These are phyloP conservation scores for Phania funesta DNA, from an alignment of 2,888 invertebrate species.

Conservation along the genomic window DNA sequence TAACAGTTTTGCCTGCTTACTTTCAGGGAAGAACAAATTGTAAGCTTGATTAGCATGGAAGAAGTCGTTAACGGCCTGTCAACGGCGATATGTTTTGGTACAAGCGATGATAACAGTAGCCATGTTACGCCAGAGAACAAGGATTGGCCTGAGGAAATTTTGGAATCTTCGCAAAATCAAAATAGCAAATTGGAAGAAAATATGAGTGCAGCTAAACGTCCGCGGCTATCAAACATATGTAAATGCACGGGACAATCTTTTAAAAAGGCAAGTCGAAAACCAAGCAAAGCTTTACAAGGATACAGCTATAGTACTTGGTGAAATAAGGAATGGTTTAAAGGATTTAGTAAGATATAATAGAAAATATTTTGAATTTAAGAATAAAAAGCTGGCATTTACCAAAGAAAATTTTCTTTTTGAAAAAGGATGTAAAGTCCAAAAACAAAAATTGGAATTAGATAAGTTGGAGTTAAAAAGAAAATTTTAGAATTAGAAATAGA, in stretches of 20 bases:
- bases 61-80: background rate
- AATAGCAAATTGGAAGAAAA: no score
- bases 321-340: background rate
- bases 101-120: background rate
- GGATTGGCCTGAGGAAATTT: no score
- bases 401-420: background rate
- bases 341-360: background rate
- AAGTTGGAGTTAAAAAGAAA: background rate
- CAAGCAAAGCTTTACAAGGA: background rate
- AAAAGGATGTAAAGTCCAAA: background rate
- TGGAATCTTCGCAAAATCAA: no score
- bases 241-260: background rate
- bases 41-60: background rate
- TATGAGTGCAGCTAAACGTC: no score
- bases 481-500: no score
- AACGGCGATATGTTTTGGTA: background rate
- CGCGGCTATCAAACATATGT: no score
- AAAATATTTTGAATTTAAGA: background rate
- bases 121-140: no score
- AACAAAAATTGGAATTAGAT: background rate
- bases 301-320: background rate
- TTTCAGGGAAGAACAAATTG: background rate
- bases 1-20: constrained; percentile 6
- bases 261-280: background rate
- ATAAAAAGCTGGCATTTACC: background rate